Conservation (phyloP, 2,797 vertebrate genomes). For the Sebastes matsubarae region DNA sequence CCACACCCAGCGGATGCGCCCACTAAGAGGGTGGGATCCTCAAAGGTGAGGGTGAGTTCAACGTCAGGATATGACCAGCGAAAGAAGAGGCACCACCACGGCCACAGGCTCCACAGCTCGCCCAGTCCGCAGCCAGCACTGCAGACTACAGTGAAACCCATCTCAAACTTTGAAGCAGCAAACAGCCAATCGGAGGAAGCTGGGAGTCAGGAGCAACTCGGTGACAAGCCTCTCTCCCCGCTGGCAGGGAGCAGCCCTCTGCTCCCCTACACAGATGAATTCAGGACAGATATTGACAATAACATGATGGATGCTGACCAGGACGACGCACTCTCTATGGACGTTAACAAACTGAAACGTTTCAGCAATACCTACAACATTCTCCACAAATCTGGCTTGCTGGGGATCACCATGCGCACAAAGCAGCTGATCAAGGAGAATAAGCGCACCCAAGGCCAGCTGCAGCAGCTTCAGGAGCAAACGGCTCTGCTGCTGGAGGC, state of each 20-base stretch:
- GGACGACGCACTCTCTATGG: slow-evolving; percentile 39
- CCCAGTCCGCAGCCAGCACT: slow-evolving; percentile 30
- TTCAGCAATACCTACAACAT: slow-evolving; percentile 95
- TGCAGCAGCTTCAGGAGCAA: slow-evolving; percentile 90
- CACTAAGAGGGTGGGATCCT: slow-evolving; percentile 56
- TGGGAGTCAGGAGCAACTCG: slow-evolving; percentile 21
- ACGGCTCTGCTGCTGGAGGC: slow-evolving; percentile 89
- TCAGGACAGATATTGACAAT: slow-evolving; percentile 29
- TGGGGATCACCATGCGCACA: slow-evolving; percentile 93
- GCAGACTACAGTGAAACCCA: slow-evolving; percentile 26
- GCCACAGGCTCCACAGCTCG: slow-evolving; percentile 50
- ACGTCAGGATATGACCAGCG: slow-evolving; percentile 51
- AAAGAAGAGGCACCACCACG: slow-evolving; percentile 57
- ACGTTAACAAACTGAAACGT: slow-evolving; percentile 84
- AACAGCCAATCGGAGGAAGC: slow-evolving; percentile 16
- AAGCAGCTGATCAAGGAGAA: slow-evolving; percentile 94
- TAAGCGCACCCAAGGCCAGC: slow-evolving; percentile 88
- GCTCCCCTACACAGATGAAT: slow-evolving; percentile 39
- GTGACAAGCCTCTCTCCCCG: slow-evolving; percentile 23
- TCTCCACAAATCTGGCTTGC: slow-evolving; percentile 87
- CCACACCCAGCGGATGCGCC: slow-evolving; percentile 83
- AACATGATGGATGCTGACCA: slow-evolving; percentile 33
- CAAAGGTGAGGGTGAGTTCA: slow-evolving; percentile 44
- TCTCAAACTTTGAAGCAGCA: slow-evolving; percentile 33
- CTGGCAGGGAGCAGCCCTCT: slow-evolving; percentile 32